Evolutionary conservation across 2,113 vertebrate species (phyloP).

Genomic region (Pyrgilauda ruficollis): DNA sequence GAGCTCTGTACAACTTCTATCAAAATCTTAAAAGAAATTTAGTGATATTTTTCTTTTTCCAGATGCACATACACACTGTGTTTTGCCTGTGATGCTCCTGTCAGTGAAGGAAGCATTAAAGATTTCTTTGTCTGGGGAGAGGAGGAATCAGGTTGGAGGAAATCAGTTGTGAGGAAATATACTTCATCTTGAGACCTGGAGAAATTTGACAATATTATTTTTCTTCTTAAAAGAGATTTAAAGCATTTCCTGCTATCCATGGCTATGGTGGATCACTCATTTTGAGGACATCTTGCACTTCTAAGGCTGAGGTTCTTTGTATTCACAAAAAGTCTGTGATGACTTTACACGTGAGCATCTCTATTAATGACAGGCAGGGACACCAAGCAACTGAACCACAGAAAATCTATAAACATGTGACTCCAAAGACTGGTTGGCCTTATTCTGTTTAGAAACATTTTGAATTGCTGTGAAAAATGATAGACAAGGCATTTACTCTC

Average conservation of each 20-base stretch:
- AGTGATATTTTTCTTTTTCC: background rate
- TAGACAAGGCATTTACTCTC: background rate
- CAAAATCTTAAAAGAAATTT: background rate
- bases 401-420: background rate
- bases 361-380: accelerated
- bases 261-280: background rate
- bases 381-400: background rate
- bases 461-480: background rate
- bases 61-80: background rate
- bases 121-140: background rate
- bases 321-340: background rate
- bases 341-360: background rate
- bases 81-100: background rate
- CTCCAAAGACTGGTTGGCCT: background rate
- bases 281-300: background rate
- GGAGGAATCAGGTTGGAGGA: background rate
- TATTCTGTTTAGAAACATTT: background rate
- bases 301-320: background rate
- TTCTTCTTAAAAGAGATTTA: background rate
- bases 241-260: background rate
- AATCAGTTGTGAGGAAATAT: background rate
- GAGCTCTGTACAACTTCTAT: background rate
- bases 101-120: background rate
- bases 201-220: background rate
- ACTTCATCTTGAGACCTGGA: background rate